Conservation (phyloP, 64 coral and sea anemone genomes). For the Hydrozoanthus tunicans region DNA sequence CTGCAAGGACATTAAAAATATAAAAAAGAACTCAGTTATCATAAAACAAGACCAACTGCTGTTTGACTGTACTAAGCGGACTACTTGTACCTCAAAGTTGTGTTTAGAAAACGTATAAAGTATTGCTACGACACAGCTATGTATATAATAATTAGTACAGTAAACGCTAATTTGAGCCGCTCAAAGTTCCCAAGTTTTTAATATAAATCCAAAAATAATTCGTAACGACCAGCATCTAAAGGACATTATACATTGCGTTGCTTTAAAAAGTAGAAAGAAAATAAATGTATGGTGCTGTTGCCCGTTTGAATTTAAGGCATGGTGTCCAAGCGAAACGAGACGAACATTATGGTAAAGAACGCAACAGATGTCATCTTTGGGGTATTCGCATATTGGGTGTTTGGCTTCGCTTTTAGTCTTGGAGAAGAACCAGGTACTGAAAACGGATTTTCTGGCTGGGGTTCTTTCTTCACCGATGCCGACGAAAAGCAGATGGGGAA, state of each 20-base stretch:
- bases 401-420: conserved; percentile 81
- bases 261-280: not conserved
- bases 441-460: conserved; percentile 77
- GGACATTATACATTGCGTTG: not conserved
- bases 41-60: no score
- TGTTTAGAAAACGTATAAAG: no score
- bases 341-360: conserved; percentile 93
- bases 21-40: no score
- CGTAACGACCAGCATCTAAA: no score
- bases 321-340: conserved; percentile 86
- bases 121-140: no score
- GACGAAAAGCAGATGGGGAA: conserved; percentile 81
- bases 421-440: conserved; percentile 43
- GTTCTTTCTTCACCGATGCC: conserved; percentile 82
- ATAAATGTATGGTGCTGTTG: not conserved
- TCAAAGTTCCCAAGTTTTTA: no score
- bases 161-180: no score
- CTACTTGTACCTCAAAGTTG: no score
- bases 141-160: no score
- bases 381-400: conserved; percentile 85
- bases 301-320: conserved; percentile 47
- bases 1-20: no score
- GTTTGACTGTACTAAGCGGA: no score
- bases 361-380: conserved; percentile 90
- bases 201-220: no score